Conservation (phyloP, 2,113 vertebrate genomes). For the Cephalopterus ornatus region DNA sequence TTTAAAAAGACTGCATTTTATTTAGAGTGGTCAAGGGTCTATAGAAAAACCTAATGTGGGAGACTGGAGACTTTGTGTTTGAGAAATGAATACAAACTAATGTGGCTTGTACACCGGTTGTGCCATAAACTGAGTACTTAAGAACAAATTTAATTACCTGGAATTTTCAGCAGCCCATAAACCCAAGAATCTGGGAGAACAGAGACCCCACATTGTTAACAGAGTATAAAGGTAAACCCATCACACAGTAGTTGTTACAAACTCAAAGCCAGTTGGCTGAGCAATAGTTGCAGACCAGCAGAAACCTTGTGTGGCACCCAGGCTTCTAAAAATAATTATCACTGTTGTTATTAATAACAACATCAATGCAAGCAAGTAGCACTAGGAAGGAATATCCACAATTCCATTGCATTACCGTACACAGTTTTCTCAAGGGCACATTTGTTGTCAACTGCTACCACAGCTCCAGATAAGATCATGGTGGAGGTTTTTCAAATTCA, state of each 20-base stretch:
- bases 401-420: not conserved
- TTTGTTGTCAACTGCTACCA: constrained; percentile 67
- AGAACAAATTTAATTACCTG: constrained; percentile 17
- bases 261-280: constrained; percentile 7
- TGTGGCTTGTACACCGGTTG: not conserved
- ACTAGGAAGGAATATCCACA: not conserved
- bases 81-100: not conserved
- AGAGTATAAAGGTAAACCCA: not conserved
- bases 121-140: constrained; percentile 2
- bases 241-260: not conserved
- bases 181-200: not conserved
- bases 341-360: constrained; percentile 19
- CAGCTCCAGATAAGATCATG: constrained; percentile 66
- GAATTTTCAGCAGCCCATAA: constrained; percentile 36
- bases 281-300: constrained; percentile 16
- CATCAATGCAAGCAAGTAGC: not conserved
- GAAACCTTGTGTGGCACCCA: constrained; percentile 21
- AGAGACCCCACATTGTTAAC: not conserved
- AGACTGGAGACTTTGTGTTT: not conserved
- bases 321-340: constrained; percentile 7
- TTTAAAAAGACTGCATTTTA: not conserved
- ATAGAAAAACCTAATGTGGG: not conserved
- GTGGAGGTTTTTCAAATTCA: constrained; percentile 67
- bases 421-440: constrained; percentile 68
- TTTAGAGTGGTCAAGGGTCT: not conserved